Conservation (phyloP, 2,888 invertebrate genomes). For the Cosmorhoe ocellata region DNA sequence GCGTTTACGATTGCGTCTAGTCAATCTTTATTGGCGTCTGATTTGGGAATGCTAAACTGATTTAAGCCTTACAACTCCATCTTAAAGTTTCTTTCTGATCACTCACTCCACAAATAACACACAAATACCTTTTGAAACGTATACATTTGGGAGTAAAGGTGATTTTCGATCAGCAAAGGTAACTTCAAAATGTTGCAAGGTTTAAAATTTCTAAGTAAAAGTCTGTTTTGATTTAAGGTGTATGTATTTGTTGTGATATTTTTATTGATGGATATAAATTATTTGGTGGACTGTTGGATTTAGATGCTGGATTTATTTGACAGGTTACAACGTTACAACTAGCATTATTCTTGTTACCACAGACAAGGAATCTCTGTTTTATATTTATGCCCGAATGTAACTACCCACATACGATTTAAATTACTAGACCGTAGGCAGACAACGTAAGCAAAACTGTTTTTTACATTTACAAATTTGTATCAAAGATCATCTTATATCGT, state of each 20-base stretch:
- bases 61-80: slow-evolving; percentile 3
- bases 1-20: slow-evolving; percentile 64
- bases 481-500: too few species aligned
- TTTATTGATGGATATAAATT: slow-evolving; percentile 28
- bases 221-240: slow-evolving; percentile 31
- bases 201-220: slow-evolving; percentile 26
- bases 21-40: slow-evolving; percentile 51
- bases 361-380: background rate
- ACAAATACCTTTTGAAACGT: slow-evolving; percentile 9
- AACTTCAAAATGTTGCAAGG: slow-evolving; percentile 21
- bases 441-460: too few species aligned
- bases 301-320: slow-evolving; percentile 22
- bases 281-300: slow-evolving; percentile 18
- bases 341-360: background rate
- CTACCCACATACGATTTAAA: too few species aligned
- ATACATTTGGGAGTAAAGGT: background rate
- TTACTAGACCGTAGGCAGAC: too few species aligned
- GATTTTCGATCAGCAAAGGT: slow-evolving; percentile 1
- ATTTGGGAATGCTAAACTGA: slow-evolving; percentile 2
- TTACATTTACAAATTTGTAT: too few species aligned
- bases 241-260: slow-evolving; percentile 24
- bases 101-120: background rate
- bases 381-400: too few species aligned
- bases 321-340: slow-evolving; percentile 12
- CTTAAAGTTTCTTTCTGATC: slow-evolving; percentile 1